phyloP scores from a whole-genome alignment of 2,113 vertebrate species.

The Gymnobelideus leadbeateri region DNA sequence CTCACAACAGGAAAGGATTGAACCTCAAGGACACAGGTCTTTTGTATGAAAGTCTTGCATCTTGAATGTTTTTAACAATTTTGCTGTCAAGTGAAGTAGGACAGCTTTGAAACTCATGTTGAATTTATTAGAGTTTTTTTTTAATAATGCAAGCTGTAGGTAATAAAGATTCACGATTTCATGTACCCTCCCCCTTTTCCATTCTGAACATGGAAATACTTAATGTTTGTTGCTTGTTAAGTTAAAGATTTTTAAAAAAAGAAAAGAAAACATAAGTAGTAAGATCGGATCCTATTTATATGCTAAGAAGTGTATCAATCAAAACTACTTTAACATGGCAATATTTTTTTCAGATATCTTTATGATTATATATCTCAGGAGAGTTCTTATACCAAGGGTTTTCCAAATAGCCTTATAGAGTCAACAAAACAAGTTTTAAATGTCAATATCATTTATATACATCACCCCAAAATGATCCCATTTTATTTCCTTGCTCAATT shows the following conservation, averaged over 20 bases:
- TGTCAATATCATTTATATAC: neutral
- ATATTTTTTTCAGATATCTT: constrained; percentile 35
- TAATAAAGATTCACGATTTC: neutral
- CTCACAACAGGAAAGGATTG: neutral
- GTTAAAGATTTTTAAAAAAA: neutral
- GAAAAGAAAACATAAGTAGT: neutral
- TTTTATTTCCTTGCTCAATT: neutral
- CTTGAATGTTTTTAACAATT: neutral
- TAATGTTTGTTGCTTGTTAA: neutral
- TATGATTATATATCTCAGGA: neutral
- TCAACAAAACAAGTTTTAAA: neutral
- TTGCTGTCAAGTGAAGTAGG: neutral
- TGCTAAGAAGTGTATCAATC: neutral
- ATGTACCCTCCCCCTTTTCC: neutral
- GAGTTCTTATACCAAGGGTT: neutral
- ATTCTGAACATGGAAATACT: neutral
- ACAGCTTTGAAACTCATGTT: neutral
- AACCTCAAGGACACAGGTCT: neutral
- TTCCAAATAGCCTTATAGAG: neutral
- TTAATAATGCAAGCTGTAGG: neutral
- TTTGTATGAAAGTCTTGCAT: neutral
- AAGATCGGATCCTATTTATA: neutral
- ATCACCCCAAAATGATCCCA: neutral
- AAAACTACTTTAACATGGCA: constrained; percentile 14
- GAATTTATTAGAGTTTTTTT: neutral